A percentile compares a stretch with the other conserved stretches of the same genome.
These are phyloP conservation scores for Bombylius discolor DNA, from an alignment of 2,888 invertebrate genomes.

Conservation along the genomic window DNA sequence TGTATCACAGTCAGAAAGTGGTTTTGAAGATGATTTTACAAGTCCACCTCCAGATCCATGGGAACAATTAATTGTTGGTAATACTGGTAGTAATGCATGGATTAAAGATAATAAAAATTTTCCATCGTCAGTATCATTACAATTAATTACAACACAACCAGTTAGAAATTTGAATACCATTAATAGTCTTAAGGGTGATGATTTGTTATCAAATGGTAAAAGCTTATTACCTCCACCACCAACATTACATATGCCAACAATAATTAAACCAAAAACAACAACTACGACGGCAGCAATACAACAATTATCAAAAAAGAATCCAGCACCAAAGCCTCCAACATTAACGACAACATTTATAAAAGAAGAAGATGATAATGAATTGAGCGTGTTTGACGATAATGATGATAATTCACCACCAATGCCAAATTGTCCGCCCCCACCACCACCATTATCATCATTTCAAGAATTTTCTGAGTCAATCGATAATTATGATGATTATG, in stretches of 20 bases:
- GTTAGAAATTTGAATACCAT: constrained; percentile 25
- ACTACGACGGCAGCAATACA: constrained; percentile 23
- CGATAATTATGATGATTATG: constrained; percentile 15
- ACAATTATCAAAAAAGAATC: constrained; percentile 20
- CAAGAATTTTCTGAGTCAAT: too few relatives aligned
- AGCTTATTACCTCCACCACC: constrained; percentile 36
- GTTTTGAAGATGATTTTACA: constrained; percentile 69
- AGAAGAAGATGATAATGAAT: constrained; percentile 13
- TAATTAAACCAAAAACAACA: constrained; percentile 45
- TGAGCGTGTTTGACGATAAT: constrained; percentile 3
- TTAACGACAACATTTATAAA: constrained; percentile 15
- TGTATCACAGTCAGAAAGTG: constrained; percentile 62
- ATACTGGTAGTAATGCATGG: constrained; percentile 13
- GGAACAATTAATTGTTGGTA: constrained; percentile 17
- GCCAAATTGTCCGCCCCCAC: constrained; percentile 67
- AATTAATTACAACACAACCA: constrained; percentile 18
- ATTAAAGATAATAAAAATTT: neutral
- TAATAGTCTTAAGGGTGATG: constrained; percentile 43
- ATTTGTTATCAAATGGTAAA: constrained; percentile 41
- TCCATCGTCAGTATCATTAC: constrained; percentile 19
- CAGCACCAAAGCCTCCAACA: constrained; percentile 26
- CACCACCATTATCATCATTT: constrained; percentile 45
- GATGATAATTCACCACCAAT: constrained; percentile 55
- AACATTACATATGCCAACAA: constrained; percentile 51
- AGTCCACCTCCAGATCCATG: constrained; percentile 34